Base-by-base conservation (phyloP, 2,113 vertebrate species). In the Microtus pennsylvanicus region DNA sequence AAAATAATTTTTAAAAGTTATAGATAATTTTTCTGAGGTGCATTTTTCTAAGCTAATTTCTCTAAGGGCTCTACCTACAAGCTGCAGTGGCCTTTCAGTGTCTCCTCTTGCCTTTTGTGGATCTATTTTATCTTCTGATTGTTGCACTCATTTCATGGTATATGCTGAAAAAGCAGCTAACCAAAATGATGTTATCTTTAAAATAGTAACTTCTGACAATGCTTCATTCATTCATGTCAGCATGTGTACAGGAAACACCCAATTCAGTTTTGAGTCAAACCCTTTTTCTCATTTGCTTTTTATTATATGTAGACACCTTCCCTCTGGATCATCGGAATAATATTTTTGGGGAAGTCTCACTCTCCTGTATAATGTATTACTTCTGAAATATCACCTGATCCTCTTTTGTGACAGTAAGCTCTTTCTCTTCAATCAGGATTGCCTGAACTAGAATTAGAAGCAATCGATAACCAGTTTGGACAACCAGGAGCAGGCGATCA, bases 371-470 rank as follows among this genome's bases (percentile, higher is more conserved):
- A 42, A 26, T 96, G 3, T 89, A 19, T 93, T 87, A 78, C 78
- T 95, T 93, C 42, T 87, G 86, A 77, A 95, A 33, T 93, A 69
- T 42, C 87, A 10, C 69, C 90, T 93, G 92, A 42, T 90, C 55
- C 75, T 89, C 74, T 47, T 33, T 81, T 93, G n/a, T 77, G 38
- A 94, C 38, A 58, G 35, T 95, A 77, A 94, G 4, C 17, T 86
- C 93, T 91, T 93, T 58, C 83, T 96, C 21, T 95, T 95, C 58
- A 45, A 81, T 55, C 93, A 99, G 98, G 98, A 95, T 97, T 98
- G 92, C 97, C 98, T 14, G 98, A 99, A 52, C 97, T 98, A 85
- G 98, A 99, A 96, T 89, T 98, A 92, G 98, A 98, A 78, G 95
- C 98, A 76, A 96, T 98, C 0, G 98, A 98, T 72, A 98, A 97